Evolutionary conservation across 1,140 invertebrate genomes (phyloP), one percentile per base, ranked within the genome.

Genomic region (Meteorus sp.): DNA sequence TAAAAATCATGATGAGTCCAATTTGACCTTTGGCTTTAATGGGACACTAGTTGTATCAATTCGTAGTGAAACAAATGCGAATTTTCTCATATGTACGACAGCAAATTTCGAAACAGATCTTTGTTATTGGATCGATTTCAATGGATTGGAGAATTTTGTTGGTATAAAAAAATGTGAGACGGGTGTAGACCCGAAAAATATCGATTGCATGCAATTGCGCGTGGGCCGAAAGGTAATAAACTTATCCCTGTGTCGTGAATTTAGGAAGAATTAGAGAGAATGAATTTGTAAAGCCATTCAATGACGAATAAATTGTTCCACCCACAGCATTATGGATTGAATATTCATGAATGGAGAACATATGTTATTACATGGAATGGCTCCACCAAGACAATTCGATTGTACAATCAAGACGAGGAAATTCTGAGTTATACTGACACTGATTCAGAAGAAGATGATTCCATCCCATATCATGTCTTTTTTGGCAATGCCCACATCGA

Each of bases 121-220:
- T 11, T 68, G 68, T 33, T 66, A 64, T 7, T 68, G 62, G 65
- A 56, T 69, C 2, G 60, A 65, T n/a, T 55, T 70, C 13, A 61
- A 64, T 11, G 68, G 61, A 19, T 70, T 62, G 62, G 0, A 1
- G 0, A 68, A 70, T 25, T 51, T 3, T 0, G 1, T 2, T 1
- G 65, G 56, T 2, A 41, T 19, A 2, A 54, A 62, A 33, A 63
- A 54, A 41, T 70, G 68, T 5, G 3, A 2, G 2, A 9, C 6
- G 0, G 66, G 68, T 2, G 35, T 67, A 20, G 0, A 17, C 4
- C n/a, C 5, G 22, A 52, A 3, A 7, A 63, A 37, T 4, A 0
- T 0, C 1, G 11, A 8, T 3, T 25, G 6, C n/a, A 20, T 15
- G 31, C 1, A 29, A 13, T 1, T 1, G n/a, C 56, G 1, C 9